Evolutionary conservation across 92 coral and sea anemone species (phyloP).

Genomic region (Palythoa grandis): DNA sequence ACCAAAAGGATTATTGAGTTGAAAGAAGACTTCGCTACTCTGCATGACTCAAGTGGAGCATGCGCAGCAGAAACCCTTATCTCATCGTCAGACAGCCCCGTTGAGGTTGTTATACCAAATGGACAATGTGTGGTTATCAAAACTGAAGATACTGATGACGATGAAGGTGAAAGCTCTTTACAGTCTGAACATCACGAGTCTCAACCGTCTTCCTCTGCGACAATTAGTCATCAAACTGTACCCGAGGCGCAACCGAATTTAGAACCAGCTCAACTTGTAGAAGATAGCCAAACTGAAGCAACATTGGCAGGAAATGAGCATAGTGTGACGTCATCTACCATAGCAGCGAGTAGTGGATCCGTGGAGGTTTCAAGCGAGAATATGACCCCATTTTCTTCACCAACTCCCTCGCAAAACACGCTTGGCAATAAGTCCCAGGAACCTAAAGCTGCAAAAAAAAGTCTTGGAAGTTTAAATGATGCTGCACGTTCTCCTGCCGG

Average conservation of each 20-base stretch:
- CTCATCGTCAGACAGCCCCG: not conserved
- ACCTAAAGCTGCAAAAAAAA: not conserved
- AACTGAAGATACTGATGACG: constrained; percentile 23
- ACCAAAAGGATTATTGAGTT: constrained; percentile 33
- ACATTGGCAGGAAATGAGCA: not conserved
- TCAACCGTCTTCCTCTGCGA: not conserved
- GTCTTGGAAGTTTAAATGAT: not conserved
- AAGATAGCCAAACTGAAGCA: not conserved
- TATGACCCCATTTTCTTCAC: not conserved
- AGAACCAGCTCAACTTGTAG: not conserved
- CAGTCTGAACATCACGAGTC: not conserved
- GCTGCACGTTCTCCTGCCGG: not conserved
- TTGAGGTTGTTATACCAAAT: constrained; percentile 43
- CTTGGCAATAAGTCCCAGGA: not conserved
- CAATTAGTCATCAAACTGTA: not conserved
- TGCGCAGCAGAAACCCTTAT: not conserved
- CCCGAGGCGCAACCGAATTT: not conserved
- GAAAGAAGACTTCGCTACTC: constrained; percentile 35
- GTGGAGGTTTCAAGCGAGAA: not conserved
- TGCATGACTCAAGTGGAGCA: constrained; percentile 32
- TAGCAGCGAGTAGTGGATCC: not conserved
- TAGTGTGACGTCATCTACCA: not conserved
- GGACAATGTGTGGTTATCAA: constrained; percentile 42
- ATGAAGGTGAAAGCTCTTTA: constrained; percentile 1
- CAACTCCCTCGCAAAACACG: not conserved